Percentiles rank a stretch among this genome's conserved stretches.
Conservation (phyloP, 2,888 invertebrate genomes). For the Brenthis ino region DNA sequence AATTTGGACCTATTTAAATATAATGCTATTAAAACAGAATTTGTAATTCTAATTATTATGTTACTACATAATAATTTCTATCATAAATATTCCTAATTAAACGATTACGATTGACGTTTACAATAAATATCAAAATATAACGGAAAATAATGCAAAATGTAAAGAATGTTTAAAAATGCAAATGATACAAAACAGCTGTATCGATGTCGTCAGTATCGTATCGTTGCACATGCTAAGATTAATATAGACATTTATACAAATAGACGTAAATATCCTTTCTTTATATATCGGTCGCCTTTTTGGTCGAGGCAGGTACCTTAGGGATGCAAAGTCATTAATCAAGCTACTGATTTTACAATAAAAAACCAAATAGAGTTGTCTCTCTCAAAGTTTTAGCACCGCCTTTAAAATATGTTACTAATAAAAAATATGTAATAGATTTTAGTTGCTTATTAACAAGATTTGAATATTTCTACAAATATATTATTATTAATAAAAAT, state of each 20-base stretch:
- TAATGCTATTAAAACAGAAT: too few species aligned
- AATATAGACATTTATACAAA: conserved; percentile 76
- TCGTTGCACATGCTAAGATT: conserved; percentile 56
- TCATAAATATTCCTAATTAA: background rate
- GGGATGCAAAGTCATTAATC: conserved; percentile 67
- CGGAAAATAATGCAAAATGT: conserved; percentile 1
- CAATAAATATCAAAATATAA: background rate
- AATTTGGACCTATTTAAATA: too few species aligned
- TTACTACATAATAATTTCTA: too few species aligned
- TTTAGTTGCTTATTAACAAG: conserved; percentile 10
- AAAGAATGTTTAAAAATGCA: conserved; percentile 43
- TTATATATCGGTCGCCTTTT: conserved; percentile 56
- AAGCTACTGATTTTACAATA: conserved; percentile 64
- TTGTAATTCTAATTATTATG: too few species aligned
- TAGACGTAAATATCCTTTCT: conserved; percentile 62
- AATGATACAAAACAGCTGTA: conserved; percentile 48
- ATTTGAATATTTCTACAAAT: background rate
- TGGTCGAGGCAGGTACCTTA: conserved; percentile 72
- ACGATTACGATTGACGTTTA: background rate
- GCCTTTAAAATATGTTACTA: conserved; percentile 45
- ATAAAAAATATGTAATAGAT: conserved; percentile 26
- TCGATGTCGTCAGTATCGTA: conserved; percentile 26
- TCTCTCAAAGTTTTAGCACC: conserved; percentile 54
- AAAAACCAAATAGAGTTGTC: conserved; percentile 67
- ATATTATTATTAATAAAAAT: too few species aligned